Percentiles rank a stretch among this genome's conserved stretches.
Evolutionary conservation across 2,888 invertebrate genomes (phyloP).

Genomic region (Eulithis prunata): DNA sequence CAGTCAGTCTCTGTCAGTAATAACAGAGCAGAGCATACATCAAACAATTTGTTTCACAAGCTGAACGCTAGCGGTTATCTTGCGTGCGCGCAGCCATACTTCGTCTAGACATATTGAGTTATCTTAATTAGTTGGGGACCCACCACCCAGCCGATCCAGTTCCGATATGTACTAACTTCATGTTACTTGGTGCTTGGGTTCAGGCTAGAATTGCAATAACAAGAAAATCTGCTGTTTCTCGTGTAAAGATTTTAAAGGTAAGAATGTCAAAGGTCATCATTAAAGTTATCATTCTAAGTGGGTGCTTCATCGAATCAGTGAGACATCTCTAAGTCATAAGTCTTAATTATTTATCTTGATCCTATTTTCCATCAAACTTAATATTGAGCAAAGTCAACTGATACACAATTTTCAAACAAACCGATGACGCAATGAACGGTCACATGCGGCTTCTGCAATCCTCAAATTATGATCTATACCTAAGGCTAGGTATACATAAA

Average conservation of each 20-base stretch:
- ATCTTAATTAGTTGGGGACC: conserved; percentile 60
- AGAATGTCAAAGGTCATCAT: background rate
- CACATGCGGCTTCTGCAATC: too few species aligned
- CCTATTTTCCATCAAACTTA: too few species aligned
- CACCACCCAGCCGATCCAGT: conserved; percentile 56
- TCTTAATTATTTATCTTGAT: too few species aligned
- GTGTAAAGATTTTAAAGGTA: background rate
- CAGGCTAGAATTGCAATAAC: background rate
- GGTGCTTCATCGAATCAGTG: too few species aligned
- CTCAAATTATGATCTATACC: too few species aligned
- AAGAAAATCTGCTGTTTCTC: conserved; percentile 6
- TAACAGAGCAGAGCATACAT: conserved; percentile 38
- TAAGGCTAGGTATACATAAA: background rate
- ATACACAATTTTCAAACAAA: too few species aligned
- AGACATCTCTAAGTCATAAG: too few species aligned
- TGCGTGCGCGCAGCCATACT: conserved; percentile 61
- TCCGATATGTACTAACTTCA: conserved; percentile 35
- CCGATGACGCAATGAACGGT: too few species aligned
- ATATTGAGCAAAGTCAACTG: too few species aligned
- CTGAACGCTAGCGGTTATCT: conserved; percentile 49
- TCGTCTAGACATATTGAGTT: conserved; percentile 61
- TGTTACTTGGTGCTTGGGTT: conserved; percentile 16
- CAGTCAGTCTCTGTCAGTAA: background rate
- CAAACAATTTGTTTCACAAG: conserved; percentile 55
- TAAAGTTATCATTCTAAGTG: too few species aligned